These are phyloP conservation scores for Thripadectes ignobilis DNA, from an alignment of 2,797 vertebrate genomes.

Conservation along the genomic window DNA sequence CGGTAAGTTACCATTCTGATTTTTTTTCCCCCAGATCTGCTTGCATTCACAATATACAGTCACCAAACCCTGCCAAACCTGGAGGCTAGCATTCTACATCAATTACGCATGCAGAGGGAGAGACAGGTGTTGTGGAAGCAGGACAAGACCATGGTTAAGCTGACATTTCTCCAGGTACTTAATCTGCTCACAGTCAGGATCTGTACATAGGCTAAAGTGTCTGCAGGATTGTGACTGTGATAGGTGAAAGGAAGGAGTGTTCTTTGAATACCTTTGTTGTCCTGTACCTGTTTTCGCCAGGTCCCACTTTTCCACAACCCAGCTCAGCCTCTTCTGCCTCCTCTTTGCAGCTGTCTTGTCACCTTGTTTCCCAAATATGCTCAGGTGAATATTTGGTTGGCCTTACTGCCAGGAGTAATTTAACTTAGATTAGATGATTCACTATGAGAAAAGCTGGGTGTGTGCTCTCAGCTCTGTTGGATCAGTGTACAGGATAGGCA, in stretches of 20 bases:
- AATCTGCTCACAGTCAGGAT: neutral
- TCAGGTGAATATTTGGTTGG: neutral
- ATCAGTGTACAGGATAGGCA: neutral
- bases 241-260: neutral
- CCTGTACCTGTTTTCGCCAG: neutral
- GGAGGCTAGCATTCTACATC: neutral
- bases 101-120: neutral
- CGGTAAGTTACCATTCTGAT: rapidly evolving
- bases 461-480: neutral
- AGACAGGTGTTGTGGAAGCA: neutral
- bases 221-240: neutral
- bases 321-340: neutral
- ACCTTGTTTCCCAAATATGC: neutral
- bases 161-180: neutral
- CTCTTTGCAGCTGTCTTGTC: neutral
- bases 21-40: neutral
- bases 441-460: neutral
- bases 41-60: neutral
- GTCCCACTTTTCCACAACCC: neutral
- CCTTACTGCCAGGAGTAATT: neutral
- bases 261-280: neutral
- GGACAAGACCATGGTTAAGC: neutral
- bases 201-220: rapidly evolving
- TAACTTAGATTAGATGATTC: neutral
- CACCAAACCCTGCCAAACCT: neutral